phyloP scores from a whole-genome alignment of 2,888 invertebrate species.

The Tyria jacobaeae region DNA sequence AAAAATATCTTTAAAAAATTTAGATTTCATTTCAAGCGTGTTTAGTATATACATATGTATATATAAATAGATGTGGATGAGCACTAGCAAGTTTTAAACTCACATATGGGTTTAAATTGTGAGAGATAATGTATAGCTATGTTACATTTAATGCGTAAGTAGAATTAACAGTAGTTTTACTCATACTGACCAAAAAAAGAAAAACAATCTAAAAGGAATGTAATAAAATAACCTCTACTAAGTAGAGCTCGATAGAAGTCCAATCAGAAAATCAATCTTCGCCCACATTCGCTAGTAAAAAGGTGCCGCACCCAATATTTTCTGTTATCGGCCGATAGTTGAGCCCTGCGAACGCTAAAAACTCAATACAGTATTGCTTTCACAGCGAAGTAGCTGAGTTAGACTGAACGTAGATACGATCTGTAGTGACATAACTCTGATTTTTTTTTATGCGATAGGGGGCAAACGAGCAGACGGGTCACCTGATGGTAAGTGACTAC shows the following conservation, averaged over 20 bases:
- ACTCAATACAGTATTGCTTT: conserved; percentile 86
- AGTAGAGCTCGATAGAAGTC: conserved; percentile 57
- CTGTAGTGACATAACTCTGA: too few relatives aligned
- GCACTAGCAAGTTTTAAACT: too few relatives aligned
- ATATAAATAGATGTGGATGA: too few relatives aligned
- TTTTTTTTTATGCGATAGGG: too few relatives aligned
- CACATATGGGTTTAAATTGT: too few relatives aligned
- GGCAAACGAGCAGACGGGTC: too few relatives aligned
- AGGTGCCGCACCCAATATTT: conserved; percentile 80
- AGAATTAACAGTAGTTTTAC: too few relatives aligned
- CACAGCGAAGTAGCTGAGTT: conserved; percentile 75
- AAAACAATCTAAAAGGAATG: conserved; percentile 1
- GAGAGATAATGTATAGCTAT: too few relatives aligned
- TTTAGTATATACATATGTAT: too few relatives aligned
- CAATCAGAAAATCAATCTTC: conserved; percentile 73
- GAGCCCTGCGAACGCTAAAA: conserved; percentile 79
- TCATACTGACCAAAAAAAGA: background rate
- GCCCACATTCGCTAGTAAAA: conserved; percentile 64
- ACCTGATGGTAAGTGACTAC: background rate
- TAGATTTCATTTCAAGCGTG: too few relatives aligned
- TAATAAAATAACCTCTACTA: conserved; percentile 29
- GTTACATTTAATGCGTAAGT: too few relatives aligned
- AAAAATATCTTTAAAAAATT: too few relatives aligned
- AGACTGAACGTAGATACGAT: conserved; percentile 57
- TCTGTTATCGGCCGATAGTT: conserved; percentile 70